These are phyloP conservation scores for Monodelphis domestica DNA, from an alignment of 2,797 vertebrate genomes.

Conservation along the genomic window DNA sequence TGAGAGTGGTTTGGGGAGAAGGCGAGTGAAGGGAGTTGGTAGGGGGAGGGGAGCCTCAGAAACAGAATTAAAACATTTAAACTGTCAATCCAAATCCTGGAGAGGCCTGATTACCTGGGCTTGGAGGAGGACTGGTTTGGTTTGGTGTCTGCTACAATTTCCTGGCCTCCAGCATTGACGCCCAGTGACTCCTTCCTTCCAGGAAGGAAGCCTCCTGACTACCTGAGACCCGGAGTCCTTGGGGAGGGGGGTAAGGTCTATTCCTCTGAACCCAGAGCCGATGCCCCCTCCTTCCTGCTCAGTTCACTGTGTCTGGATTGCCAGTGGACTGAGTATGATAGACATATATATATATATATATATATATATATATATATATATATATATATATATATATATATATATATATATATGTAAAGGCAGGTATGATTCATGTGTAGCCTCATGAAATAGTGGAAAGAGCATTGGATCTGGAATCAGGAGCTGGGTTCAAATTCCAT, in stretches of 20 bases:
- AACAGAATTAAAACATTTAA: slow-evolving; percentile 93
- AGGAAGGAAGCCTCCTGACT: not conserved
- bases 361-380: not conserved
- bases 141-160: slow-evolving; percentile 94
- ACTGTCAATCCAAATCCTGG: slow-evolving; percentile 93
- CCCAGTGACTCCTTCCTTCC: slow-evolving; percentile 85
- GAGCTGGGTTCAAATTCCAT: not conserved
- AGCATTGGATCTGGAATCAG: not conserved
- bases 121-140: slow-evolving; percentile 91
- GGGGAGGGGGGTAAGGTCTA: slow-evolving; percentile 16
- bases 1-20: slow-evolving; percentile 79
- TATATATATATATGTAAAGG: not conserved
- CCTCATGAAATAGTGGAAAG: not conserved
- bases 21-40: slow-evolving; percentile 78
- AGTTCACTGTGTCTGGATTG: slow-evolving; percentile 47
- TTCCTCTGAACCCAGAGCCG: slow-evolving; percentile 30
- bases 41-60: slow-evolving; percentile 76
- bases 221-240: not conserved
- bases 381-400: not conserved
- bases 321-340: slow-evolving; percentile 32
- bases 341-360: slow-evolving; percentile 13
- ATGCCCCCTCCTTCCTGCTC: not conserved
- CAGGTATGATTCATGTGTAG: not conserved
- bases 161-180: slow-evolving; percentile 91
- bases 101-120: slow-evolving; percentile 92